Evolutionary conservation across 2,113 vertebrate genomes (phyloP), one percentile per base, ranked within the genome.

Genomic region (Ornithorhynchus anatinus): DNA sequence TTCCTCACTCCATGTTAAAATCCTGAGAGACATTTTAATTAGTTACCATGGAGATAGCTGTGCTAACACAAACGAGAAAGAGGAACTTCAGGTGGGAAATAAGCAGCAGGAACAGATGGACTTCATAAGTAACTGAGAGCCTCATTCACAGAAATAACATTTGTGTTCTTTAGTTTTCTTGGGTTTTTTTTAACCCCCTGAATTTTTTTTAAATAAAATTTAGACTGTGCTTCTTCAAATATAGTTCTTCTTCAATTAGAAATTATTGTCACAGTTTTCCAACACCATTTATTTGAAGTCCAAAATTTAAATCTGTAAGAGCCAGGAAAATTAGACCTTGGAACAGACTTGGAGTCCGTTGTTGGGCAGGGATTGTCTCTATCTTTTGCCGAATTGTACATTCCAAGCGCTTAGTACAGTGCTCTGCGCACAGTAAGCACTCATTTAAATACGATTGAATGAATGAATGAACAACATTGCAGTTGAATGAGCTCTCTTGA

Each of bases 281-380:
- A 84, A 76, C 75, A 81, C 72, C 53, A 72, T 52, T 70, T 84
- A 60, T 84, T 84, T 85, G 71, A 80, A 82, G 60, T 42, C 77
- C 83, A 85, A 81, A 84, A 86, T 84, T 84, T 88, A 88, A 84
- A 80, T 78, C 75, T 72, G 62, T 60, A 31, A 64, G 80, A 61
- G 60, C 70, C 48, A 45, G 58, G 72, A 54, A 70, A 51, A 68
- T 79, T 75, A 61, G 27, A 75, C 48, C 63, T 48, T 45, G 45
- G 69, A 53, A 69, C n/a, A n/a, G n/a, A n/a, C n/a, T n/a, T n/a
- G n/a, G n/a, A n/a, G n/a, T n/a, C n/a, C n/a, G n/a, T n/a, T n/a
- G n/a, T n/a, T n/a, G n/a, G n/a, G n/a, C n/a, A n/a, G n/a, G n/a
- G n/a, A n/a, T n/a, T n/a, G n/a, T n/a, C n/a, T n/a, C n/a, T n/a